Evolutionary conservation across 2,113 vertebrate genomes (phyloP).

Genomic region (Paradoxurus hermaphroditus): DNA sequence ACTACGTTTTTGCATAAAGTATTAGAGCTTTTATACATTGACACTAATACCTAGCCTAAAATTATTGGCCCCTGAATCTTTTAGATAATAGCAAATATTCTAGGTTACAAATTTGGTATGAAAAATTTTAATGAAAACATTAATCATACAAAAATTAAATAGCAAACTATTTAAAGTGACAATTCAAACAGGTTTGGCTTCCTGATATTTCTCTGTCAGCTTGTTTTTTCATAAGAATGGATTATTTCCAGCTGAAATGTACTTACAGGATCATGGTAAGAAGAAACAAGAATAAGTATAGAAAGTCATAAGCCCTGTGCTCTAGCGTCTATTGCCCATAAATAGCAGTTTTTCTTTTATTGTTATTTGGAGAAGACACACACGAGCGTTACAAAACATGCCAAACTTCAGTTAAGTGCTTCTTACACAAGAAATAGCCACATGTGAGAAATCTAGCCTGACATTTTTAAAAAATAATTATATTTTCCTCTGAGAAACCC

Average conservation of each 20-base stretch:
- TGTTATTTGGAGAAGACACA: conserved; percentile 57
- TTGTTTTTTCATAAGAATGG: conserved; percentile 49
- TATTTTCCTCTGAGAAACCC: conserved; percentile 38
- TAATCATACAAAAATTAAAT: conserved; percentile 59
- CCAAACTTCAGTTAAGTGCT: conserved; percentile 48
- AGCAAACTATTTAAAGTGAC: conserved; percentile 62
- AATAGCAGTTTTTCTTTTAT: conserved; percentile 62
- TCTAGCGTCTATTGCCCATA: conserved; percentile 46
- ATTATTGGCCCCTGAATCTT: background rate
- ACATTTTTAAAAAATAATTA: conserved; percentile 35
- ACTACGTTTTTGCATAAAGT: background rate
- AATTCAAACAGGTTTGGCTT: conserved; percentile 53
- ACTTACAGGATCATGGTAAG: background rate
- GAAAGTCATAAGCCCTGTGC: conserved; percentile 17
- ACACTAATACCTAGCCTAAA: conserved; percentile 26
- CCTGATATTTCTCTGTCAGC: conserved; percentile 24
- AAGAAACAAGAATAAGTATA: conserved; percentile 37
- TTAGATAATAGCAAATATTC: conserved; percentile 41
- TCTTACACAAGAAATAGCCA: conserved; percentile 49
- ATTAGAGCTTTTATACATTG: background rate
- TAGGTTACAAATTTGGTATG: conserved; percentile 21
- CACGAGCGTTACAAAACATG: conserved; percentile 60
- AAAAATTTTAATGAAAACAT: conserved; percentile 68
- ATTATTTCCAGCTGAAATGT: conserved; percentile 33
- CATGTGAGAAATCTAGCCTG: background rate